Evolutionary conservation across 2,797 vertebrate genomes (phyloP), one percentile per base, ranked within the genome.

Genomic region (Pachyuromys duprasi): DNA sequence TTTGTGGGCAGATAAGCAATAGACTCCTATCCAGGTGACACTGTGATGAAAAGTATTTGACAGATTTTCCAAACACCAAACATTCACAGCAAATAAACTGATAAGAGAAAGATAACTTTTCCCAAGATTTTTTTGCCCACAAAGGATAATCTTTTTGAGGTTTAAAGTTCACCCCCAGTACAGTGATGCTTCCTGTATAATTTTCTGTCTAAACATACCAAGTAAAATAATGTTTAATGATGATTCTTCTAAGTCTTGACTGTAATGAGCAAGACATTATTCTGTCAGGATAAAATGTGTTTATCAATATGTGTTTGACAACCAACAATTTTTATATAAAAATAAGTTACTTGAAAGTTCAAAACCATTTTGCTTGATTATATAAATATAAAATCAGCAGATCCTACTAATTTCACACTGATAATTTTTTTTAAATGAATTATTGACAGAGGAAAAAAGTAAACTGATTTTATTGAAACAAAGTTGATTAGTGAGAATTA

Each of bases 401-500:
- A 36, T 6, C 75, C 20, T 0, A 89, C 9, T 60, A 60, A 1
- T 65, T 89, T 74, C 80, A 86, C 17, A 86, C 14, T 14, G 22
- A 80, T 82, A 55, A 84, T 86, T 55, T 83, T 93, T 0, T 60
- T 78, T 78, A 65, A 22, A 91, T 20, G 72, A 75, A 49, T 55
- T 81, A 67, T 60, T 28, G 9, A 65, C 1, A n/a, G 3, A 45
- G 3, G 0, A 53, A 67, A 83, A 60, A 75, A 82, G 36, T 36
- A 39, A 31, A 9, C 60, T 76, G 86, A 93, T 92, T 92, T 80
- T n/a, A 86, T 49, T 60, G 84, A 90, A 93, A 90, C 49, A 93
- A 91, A 81, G 76, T 5, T 69, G 14, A 78, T 57, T 84, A 8
- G 74, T 86, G n/a, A 18, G 13, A 91, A 86, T 75, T 81, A 5